Evolutionary conservation across 2,113 vertebrate species (phyloP).

Genomic region (Lucifuga dentata): DNA sequence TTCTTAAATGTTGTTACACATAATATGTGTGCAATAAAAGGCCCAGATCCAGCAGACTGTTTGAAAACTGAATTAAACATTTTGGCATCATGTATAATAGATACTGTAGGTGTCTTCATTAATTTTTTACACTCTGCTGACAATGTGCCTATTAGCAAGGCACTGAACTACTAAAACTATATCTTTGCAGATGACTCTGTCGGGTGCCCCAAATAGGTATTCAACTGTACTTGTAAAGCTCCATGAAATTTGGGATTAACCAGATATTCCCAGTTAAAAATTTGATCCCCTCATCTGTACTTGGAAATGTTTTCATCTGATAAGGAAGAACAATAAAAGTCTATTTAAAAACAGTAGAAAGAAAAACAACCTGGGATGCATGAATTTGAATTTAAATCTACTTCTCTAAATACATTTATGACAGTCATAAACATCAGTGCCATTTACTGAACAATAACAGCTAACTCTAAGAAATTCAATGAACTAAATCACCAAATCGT

Average conservation of each 20-base stretch:
- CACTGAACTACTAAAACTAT: slow-evolving; percentile 19
- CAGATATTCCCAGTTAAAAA: neutral
- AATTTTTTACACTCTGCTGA: neutral
- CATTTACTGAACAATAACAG: slow-evolving; percentile 1
- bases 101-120: too few species aligned
- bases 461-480: neutral
- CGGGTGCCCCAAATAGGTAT: neutral
- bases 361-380: neutral
- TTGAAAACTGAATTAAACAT: too few species aligned
- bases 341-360: slow-evolving; percentile 1
- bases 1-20: too few species aligned
- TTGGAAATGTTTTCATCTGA: neutral
- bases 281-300: neutral
- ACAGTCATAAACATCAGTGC: neutral
- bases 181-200: neutral
- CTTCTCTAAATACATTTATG: too few species aligned
- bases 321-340: too few species aligned
- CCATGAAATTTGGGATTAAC: neutral
- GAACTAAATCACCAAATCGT: neutral
- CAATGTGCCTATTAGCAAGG: slow-evolving; percentile 24
- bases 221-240: too few species aligned
- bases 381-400: too few species aligned
- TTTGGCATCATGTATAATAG: too few species aligned
- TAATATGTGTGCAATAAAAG: neutral
- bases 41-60: too few species aligned